phyloP scores from a whole-genome alignment of 2,797 vertebrate genomes.

The Odontamblyopus lacepedii region DNA sequence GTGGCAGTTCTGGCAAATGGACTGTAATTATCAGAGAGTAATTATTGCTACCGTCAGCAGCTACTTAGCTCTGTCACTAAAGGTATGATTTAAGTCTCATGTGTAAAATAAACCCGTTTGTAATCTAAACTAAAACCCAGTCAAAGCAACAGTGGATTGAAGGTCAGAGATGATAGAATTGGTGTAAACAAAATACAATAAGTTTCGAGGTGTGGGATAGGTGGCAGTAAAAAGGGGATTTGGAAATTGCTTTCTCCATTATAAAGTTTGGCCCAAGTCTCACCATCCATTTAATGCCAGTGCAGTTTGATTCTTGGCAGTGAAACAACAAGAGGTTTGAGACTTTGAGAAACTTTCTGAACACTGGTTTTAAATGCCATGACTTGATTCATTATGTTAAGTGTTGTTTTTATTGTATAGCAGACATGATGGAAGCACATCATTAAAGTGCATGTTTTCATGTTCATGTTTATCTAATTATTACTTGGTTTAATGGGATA shows the following conservation, averaged over 20 bases:
- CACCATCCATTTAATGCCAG: constrained; percentile 37
- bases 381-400: neutral
- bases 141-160: constrained; percentile 32
- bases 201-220: constrained; percentile 51
- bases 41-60: constrained; percentile 34
- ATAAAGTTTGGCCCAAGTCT: constrained; percentile 50
- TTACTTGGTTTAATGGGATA: too few species aligned
- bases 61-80: constrained; percentile 16
- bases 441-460: too few species aligned
- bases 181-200: constrained; percentile 50
- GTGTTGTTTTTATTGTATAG: neutral
- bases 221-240: constrained; percentile 54
- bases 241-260: constrained; percentile 52
- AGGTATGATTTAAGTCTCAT: constrained; percentile 19
- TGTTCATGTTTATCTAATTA: too few species aligned
- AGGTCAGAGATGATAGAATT: constrained; percentile 49
- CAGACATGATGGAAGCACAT: neutral
- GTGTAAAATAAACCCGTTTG: constrained; percentile 15
- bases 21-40: constrained; percentile 34
- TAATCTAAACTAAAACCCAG: constrained; percentile 22
- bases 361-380: constrained; percentile 18
- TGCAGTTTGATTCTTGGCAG: constrained; percentile 41
- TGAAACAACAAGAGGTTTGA: constrained; percentile 33
- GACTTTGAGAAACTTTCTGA: constrained; percentile 32
- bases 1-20: constrained; percentile 23